Conservation (phyloP, 2,797 vertebrate species). For the Paguma larvata region DNA sequence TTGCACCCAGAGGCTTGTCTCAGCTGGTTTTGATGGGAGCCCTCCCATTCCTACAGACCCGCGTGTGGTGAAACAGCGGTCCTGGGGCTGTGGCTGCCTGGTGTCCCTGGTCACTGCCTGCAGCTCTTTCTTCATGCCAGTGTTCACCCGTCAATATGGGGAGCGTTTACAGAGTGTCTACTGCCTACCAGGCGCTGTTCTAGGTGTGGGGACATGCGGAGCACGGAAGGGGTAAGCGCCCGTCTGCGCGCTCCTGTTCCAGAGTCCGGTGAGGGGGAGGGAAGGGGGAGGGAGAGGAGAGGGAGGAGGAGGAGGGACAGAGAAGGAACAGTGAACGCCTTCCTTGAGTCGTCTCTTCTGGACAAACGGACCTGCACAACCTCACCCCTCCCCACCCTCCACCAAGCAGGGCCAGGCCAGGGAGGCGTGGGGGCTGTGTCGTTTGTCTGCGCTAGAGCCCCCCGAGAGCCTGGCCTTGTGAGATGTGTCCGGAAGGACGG, state of each 20-base stretch:
- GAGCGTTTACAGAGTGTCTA: background rate
- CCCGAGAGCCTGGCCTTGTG: background rate
- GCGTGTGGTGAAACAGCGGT: background rate
- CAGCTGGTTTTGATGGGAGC: background rate
- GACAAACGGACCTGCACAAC: background rate
- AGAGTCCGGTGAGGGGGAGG: background rate
- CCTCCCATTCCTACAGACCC: too few species aligned
- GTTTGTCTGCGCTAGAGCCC: background rate
- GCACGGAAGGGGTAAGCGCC: background rate
- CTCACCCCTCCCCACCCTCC: background rate
- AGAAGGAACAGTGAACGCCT: background rate
- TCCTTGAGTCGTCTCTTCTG: background rate
- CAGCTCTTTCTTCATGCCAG: too few species aligned
- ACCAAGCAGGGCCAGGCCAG: fast-evolving
- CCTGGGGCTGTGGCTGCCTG: background rate
- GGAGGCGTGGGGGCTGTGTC: fast-evolving
- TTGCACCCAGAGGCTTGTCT: background rate
- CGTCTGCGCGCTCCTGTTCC: background rate
- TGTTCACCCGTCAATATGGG: background rate
- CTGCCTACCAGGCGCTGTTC: background rate
- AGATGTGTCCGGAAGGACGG: background rate
- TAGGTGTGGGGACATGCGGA: background rate
- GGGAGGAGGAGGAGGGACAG: background rate
- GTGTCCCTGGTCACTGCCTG: background rate
- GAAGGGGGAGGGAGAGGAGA: background rate